Base-by-base conservation (phyloP, 64 coral and sea anemone genomes). In the Montipora efflorescens region DNA sequence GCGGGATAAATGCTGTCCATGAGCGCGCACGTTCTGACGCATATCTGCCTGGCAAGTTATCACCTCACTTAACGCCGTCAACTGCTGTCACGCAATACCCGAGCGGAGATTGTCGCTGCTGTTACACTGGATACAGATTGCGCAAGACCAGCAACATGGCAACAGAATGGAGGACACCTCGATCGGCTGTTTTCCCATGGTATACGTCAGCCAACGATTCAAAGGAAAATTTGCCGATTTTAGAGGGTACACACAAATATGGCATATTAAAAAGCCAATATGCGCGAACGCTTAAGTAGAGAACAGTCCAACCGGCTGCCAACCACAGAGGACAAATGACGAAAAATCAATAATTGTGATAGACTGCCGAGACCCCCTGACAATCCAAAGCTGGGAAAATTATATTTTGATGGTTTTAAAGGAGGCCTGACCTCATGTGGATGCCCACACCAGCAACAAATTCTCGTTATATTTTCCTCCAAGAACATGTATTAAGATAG, bases 81-180 rank as follows among this genome's bases (percentile, higher is more conserved):
- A 50, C 45, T 15, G 47, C 12, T 71, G 66, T 86, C 44, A 86
- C 66, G 82, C 82, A 48, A 86, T 86, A 71, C 46, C 82, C 82
- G 18, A 51, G 82, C n/a, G 62, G 19, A 21, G 82, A 86, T 46
- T 93, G 92, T 25, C 83, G 92, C 4, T 88, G 84, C 19, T 62
- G 74, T 50, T 36, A 84, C 9, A 93, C 92, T 0, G 92, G 92
- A 14, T 88, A 79, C 53, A 62, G 84, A 19, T 13, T 93, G 23
- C 75, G 92, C n/a, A 44, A 46, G 46, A 46, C 64, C 5, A 8
- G 43, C 18, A 72, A 44, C 66, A 22, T 51, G 45, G 3, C 82
- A 51, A 86, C n/a, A 2, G 62, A 72, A 9, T 10, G 8, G 19
- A 21, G 7, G 18, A n/a, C n/a, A 5, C 45, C 43, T n/a, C 67